Base-by-base conservation (phyloP, 2,888 invertebrate species). In the Euzetes globulus region DNA sequence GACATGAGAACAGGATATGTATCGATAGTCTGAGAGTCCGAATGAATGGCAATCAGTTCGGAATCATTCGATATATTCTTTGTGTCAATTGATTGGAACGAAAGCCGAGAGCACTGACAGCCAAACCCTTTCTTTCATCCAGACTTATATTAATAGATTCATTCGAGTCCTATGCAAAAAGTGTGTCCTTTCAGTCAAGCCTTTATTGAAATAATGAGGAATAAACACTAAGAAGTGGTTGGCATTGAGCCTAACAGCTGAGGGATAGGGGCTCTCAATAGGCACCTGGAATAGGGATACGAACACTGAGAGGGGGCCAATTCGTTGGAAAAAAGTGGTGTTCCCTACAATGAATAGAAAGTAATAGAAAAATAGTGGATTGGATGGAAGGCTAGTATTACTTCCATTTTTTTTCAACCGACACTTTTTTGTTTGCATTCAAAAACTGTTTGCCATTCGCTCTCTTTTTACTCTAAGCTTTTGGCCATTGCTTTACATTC, bases 231-330 rank as follows among this genome's bases (percentile, higher is more conserved):
- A 25, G 55, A 6, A 55, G 11, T 55, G 25, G 37, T 63, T 37
- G 68, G 41, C 68, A 68, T 68, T 68, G 68, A 68, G 19, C 17
- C 37, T 63, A 3, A 68, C 68, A 68, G 45, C 68, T 68, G 68
- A 68, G 68, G 68, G 68, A 45, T 37, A 41, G 41, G 68, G 68
- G 68, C 33, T 22, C 41, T 68, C 13, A 45, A 58, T 58, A 11
- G 37, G 68, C 68, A 68, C 68, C 68, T 68, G 68, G 68, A 68
- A 68, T 37, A 68, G 41, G 68, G 63, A 17, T 29, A n/a, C 3
- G 22, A 13, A 22, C 3, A 25, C 22, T 13, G 13, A 33, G 29
- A 65, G 45, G 68, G 37, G 25, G 19, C 22, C n/a, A 7, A 13
- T 45, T 68, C n/a, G 58, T 27, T 58, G 13, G 63, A 25, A n/a